phyloP scores from a whole-genome alignment of 30 jellyfish, hydroid and myxozoan species.

The Hydractinia symbiolongicarpus region DNA sequence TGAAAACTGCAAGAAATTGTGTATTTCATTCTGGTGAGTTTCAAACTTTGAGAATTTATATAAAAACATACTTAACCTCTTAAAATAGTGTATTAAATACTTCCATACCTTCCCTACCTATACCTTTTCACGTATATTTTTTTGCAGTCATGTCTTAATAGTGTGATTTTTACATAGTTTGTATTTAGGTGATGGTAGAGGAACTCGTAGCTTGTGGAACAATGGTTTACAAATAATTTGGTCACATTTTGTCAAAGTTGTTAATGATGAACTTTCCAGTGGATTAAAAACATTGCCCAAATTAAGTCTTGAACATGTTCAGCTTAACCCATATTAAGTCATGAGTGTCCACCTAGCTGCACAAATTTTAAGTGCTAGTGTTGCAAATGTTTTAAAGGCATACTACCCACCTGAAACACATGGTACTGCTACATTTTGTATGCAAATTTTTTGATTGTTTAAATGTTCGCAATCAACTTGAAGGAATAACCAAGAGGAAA shows the following conservation, averaged over 20 bases:
- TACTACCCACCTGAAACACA: not conserved
- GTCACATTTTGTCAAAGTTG: not conserved
- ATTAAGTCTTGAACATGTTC: not conserved
- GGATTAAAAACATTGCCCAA: no score
- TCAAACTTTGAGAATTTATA: no score
- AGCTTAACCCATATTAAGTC: no score
- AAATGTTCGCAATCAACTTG: slow-evolving; percentile 9
- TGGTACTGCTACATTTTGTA: not conserved
- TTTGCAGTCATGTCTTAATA: no score
- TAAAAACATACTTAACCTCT: no score
- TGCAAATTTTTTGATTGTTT: not conserved
- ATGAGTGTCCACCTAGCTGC: slow-evolving; percentile 3
- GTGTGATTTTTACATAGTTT: no score
- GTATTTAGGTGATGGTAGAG: no score
- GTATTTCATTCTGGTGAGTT: slow-evolving; percentile 44
- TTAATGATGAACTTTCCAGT: no score
- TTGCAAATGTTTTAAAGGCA: not conserved
- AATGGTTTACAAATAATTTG: not conserved
- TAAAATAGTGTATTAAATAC: no score
- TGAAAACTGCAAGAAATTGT: slow-evolving; percentile 53
- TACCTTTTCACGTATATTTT: no score
- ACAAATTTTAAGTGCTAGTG: not conserved
- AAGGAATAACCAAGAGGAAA: no score
- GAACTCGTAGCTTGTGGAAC: not conserved
- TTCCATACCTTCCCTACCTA: no score